Evolutionary conservation across 2,888 invertebrate species (phyloP).

Genomic region (Spatulosminthurus flaviceps): DNA sequence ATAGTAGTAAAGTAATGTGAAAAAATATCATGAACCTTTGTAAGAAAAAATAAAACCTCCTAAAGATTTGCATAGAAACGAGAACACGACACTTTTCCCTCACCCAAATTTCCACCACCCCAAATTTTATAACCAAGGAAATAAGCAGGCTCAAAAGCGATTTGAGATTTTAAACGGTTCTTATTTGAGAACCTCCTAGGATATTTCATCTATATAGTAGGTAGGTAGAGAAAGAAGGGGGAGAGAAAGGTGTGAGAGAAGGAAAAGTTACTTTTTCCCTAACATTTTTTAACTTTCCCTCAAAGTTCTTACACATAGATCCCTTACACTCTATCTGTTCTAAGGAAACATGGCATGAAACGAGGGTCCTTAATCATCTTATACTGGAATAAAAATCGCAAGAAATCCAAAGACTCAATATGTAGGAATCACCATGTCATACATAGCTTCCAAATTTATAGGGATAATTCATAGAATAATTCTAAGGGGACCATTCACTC

Average conservation of each 20-base stretch:
- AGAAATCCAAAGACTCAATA: background rate
- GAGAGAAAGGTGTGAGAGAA: no score
- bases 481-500: background rate
- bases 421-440: background rate
- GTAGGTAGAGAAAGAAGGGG: no score
- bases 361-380: constrained; percentile 40
- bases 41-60: background rate
- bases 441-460: background rate
- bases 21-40: background rate
- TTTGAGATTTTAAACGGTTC: no score
- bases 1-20: background rate
- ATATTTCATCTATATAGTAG: no score
- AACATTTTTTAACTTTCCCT: no score
- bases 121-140: background rate
- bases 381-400: constrained; percentile 41
- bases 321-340: no score
- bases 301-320: no score
- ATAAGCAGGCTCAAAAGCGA: background rate
- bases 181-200: no score
- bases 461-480: background rate
- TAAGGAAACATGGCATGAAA: background rate
- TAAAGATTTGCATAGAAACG: background rate
- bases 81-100: no score
- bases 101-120: background rate
- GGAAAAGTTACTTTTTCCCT: no score